Percentiles rank a stretch among this genome's conserved stretches.
Conservation (phyloP, 2,797 vertebrate genomes). For the Pyrocephalus nanus region DNA sequence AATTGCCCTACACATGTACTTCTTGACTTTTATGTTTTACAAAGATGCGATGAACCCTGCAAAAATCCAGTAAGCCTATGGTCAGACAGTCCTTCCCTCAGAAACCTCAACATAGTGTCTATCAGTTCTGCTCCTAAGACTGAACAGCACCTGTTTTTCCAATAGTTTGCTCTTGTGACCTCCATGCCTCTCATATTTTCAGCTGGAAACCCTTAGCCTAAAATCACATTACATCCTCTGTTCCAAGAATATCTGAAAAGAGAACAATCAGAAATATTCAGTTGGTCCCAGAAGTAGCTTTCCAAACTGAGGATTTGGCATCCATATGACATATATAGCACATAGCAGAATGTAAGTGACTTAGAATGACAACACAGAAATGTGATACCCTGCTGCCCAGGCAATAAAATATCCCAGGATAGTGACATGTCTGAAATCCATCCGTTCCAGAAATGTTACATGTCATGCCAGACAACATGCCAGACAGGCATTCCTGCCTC, state of each 20-base stretch:
- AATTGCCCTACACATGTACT: not conserved
- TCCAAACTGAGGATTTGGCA: not conserved
- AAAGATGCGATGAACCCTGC: not conserved
- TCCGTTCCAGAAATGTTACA: not conserved
- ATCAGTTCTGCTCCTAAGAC: not conserved
- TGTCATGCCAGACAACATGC: not conserved
- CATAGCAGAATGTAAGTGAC: not conserved
- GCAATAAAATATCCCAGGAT: not conserved
- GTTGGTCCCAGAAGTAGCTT: not conserved
- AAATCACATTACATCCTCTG: not conserved
- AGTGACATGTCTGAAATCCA: not conserved
- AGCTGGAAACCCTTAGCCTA: not conserved
- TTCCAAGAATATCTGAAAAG: constrained; percentile 1
- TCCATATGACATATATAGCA: not conserved
- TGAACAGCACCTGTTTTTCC: not conserved
- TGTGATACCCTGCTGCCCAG: not conserved
- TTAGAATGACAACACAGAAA: not conserved
- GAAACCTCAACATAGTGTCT: not conserved
- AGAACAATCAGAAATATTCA: not conserved
- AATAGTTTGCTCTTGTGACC: not conserved
- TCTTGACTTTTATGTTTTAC: not conserved
- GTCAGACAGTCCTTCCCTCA: not conserved
- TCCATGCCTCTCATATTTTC: not conserved
- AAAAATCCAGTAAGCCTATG: not conserved
- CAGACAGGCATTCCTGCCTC: not conserved